Percentiles rank a stretch among this genome's conserved stretches.
phyloP scores from a whole-genome alignment of 2,888 invertebrate species.

The Capitulum mitella region DNA sequence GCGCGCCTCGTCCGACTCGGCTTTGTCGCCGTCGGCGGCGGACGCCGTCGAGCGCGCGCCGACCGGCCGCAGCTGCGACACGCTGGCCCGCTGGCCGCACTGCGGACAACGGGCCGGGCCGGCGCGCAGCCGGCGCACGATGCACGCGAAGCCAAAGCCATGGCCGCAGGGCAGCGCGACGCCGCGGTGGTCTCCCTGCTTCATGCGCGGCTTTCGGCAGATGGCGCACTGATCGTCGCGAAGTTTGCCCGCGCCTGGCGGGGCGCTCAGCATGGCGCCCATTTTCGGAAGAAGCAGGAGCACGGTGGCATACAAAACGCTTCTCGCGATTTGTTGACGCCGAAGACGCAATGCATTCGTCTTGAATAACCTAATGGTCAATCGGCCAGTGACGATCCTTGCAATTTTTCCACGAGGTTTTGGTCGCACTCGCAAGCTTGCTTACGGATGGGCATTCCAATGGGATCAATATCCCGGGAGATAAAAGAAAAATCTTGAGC shows the following conservation, averaged over 20 bases:
- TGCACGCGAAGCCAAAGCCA: neutral
- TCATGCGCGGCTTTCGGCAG: neutral
- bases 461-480: too few species aligned
- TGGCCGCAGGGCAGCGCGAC: slow-evolving; percentile 10
- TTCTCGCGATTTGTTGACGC: too few species aligned
- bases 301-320: too few species aligned
- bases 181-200: neutral
- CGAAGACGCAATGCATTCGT: too few species aligned
- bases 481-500: too few species aligned
- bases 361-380: too few species aligned
- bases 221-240: neutral
- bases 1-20: neutral
- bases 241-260: neutral
- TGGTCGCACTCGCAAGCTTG: too few species aligned
- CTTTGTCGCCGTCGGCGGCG: neutral
- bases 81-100: neutral
- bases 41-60: neutral
- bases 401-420: too few species aligned
- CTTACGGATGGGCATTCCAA: too few species aligned
- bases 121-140: neutral
- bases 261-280: neutral
- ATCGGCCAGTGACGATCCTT: too few species aligned
- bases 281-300: neutral
- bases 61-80: neutral
- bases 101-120: neutral